Evolutionary conservation across 2,888 invertebrate species (phyloP).

Genomic region (Sialis fuliginosa): DNA sequence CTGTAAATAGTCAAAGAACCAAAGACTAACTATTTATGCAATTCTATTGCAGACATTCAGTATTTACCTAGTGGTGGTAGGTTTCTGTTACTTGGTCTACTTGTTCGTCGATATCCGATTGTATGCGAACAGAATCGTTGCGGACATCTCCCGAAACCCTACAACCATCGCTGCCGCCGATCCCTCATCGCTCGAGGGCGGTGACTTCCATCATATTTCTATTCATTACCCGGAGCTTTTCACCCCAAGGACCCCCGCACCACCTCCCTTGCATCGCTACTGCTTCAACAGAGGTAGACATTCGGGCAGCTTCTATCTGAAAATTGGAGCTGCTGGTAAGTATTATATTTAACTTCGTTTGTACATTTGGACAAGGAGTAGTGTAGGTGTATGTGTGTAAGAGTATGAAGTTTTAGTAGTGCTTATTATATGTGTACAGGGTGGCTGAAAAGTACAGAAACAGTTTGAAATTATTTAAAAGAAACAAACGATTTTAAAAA

Average conservation of each 20-base stretch:
- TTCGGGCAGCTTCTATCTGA: slow-evolving; percentile 55
- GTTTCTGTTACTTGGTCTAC: slow-evolving; percentile 40
- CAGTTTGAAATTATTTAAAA: too few relatives aligned
- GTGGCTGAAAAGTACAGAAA: too few relatives aligned
- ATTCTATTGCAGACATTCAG: slow-evolving; percentile 38
- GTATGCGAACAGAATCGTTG: slow-evolving; percentile 29
- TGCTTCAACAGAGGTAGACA: slow-evolving; percentile 51
- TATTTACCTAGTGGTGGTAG: slow-evolving; percentile 34
- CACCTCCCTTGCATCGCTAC: slow-evolving; percentile 34
- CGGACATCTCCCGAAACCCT: slow-evolving; percentile 11
- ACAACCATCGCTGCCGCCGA: background rate
- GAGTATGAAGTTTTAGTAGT: too few relatives aligned
- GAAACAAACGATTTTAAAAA: too few relatives aligned
- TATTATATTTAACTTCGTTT: background rate
- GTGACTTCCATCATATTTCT: slow-evolving; percentile 17
- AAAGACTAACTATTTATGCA: background rate
- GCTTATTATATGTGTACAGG: too few relatives aligned
- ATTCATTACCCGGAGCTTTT: slow-evolving; percentile 23
- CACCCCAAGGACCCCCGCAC: slow-evolving; percentile 11
- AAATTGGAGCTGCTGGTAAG: slow-evolving; percentile 53
- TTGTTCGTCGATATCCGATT: slow-evolving; percentile 41
- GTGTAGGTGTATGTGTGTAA: too few relatives aligned
- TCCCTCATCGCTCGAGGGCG: slow-evolving; percentile 1
- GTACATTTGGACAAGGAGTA: too few relatives aligned
- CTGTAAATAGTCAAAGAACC: too few relatives aligned